Conservation (phyloP, 2,888 invertebrate genomes). For the Hypolimnas misippus region DNA sequence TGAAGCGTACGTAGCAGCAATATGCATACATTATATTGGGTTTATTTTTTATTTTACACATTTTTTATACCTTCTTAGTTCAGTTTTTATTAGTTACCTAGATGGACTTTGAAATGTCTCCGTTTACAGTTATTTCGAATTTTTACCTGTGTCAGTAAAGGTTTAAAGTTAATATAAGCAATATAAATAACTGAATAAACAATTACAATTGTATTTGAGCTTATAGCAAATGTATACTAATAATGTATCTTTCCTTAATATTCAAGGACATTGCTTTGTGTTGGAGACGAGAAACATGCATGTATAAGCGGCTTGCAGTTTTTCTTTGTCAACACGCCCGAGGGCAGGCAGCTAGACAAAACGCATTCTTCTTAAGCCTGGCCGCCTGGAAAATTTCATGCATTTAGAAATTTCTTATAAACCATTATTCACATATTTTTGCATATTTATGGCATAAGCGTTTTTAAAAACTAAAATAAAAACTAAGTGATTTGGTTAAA, state of each 20-base stretch:
- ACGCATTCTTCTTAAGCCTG: constrained; percentile 40
- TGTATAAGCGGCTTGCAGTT: constrained; percentile 40
- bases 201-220: no score
- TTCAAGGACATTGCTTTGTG: neutral
- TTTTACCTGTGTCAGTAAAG: no score
- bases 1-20: constrained; percentile 1
- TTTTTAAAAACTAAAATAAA: neutral
- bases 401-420: constrained; percentile 35
- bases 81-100: neutral
- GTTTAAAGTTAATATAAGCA: no score
- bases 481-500: neutral
- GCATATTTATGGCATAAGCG: neutral
- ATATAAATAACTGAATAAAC: no score
- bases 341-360: constrained; percentile 42
- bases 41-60: constrained; percentile 3
- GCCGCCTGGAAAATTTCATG: constrained; percentile 36
- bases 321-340: constrained; percentile 46
- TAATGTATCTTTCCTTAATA: neutral
- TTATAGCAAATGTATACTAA: no score
- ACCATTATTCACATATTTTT: constrained; percentile 17
- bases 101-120: no score
- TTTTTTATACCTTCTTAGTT: neutral
- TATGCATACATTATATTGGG: neutral
- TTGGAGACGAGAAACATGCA: constrained; percentile 1
- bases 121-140: no score